Evolutionary conservation across 1,140 invertebrate genomes (phyloP), one percentile per base, ranked within the genome.

Genomic region (Ceratina australensis): DNA sequence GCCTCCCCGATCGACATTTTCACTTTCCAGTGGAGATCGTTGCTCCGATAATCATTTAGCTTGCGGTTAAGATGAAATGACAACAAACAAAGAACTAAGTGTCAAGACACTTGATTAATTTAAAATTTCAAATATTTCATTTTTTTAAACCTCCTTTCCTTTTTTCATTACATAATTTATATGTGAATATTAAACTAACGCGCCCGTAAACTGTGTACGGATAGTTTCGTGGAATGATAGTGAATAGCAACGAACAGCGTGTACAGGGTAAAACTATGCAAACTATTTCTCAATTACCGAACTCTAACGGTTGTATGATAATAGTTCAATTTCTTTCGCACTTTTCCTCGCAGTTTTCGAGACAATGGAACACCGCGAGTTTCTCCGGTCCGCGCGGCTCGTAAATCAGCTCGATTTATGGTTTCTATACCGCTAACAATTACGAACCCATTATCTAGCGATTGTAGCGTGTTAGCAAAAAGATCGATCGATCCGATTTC

Each of bases 11-110:
- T 47, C 57, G 49, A 20, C 42, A 59, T 80, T 80, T 77, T 80
- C 66, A 69, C 78, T 80, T 80, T 79, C 57, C 50, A n/a, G 33
- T 42, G 33, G 60, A 24, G 78, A 80, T 77, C 78, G 24, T 77
- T 79, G 78, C 56, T 65, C 72, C 18, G 64, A 64, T 76, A 76
- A 75, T 63, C 12, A n/a, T 26, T 22, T 54, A 16, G 10, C 16
- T 54, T 15, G 52, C 16, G 13, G 15, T 16, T n/a, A n/a, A n/a
- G n/a, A 54, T 3, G 0, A 16, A 54, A 54, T 54, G 52, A 12
- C 50, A 52, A 52, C 50, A 18, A 12, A 54, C 16, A 42, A 42
- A 42, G 33, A 42, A 42, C 7, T 42, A 42, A 42, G 10, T 10
- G 33, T 42, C 7, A 5, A 10, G 10, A 42, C 10, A 42, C 5